Evolutionary conservation across 1,140 invertebrate genomes (phyloP), one percentile per base, ranked within the genome.

Genomic region (Ptiloglossa arizonensis): DNA sequence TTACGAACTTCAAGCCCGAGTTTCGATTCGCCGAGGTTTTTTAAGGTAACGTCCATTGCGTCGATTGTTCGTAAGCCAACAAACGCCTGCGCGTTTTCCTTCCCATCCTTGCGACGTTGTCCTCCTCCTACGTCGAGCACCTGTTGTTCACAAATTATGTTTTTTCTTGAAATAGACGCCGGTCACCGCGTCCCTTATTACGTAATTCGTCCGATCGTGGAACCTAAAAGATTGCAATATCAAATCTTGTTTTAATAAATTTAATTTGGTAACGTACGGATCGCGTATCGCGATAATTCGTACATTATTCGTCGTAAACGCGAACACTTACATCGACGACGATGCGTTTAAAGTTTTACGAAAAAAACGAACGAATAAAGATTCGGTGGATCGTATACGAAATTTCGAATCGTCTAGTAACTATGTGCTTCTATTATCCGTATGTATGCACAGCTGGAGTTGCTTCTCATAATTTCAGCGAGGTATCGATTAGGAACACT

Each of bases 401-500:
- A n/a, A 50, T n/a, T 5, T 50, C 5, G 19, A 6, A 6, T 8
- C 22, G 48, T 62, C 38, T 41, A 22, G 29, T 9, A 19, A n/a
- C 35, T 6, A 41, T 32, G 9, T n/a, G 48, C 17, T 17, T 35
- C n/a, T n/a, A n/a, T n/a, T n/a, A n/a, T n/a, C n/a, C 9, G 29
- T n/a, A 41, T 24, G 4, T 44, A 19, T 27, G 46, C 19, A 63
- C 19, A 63, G 22, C 11, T 9, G 19, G 4, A 66, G 15, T 38
- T 3, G 8, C 52, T 41, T 66, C 24, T 5, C 32, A 66, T 41
- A 64, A 73, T 74, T 74, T 74, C 19, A 54, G 29, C 15, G 27
- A 54, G 32, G 2, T 74, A 66, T 74, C 62, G 62, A 67, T 62
- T 74, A 19, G 38, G 19, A 57, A 67, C 38, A 74, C 60, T 64